Conservation (phyloP, 2,113 vertebrate genomes). For the Manacus vitellinus region DNA sequence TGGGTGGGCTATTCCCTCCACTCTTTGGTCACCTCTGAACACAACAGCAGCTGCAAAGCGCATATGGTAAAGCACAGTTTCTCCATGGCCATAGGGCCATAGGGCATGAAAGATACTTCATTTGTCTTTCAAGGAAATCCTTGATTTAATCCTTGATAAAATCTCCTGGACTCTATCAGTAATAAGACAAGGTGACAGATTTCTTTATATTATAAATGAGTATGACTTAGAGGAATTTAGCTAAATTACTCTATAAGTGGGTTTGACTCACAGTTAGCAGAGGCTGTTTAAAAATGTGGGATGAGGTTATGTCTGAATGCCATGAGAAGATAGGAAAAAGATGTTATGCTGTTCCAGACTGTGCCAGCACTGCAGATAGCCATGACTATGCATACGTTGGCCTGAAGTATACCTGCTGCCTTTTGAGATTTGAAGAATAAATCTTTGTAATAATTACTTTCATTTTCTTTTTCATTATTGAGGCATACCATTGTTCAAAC, state of each 20-base stretch:
- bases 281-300: background rate
- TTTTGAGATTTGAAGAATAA: background rate
- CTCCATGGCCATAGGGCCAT: rapidly evolving
- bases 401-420: background rate
- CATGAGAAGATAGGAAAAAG: background rate
- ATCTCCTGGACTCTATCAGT: background rate
- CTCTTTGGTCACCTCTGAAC: background rate
- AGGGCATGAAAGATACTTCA: background rate
- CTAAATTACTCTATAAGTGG: background rate
- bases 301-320: background rate
- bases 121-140: background rate
- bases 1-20: background rate
- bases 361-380: background rate
- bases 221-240: background rate
- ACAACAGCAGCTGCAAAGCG: background rate
- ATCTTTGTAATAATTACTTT: background rate
- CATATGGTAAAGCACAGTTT: rapidly evolving
- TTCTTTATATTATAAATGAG: background rate
- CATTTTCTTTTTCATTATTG: background rate
- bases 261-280: background rate
- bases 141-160: background rate
- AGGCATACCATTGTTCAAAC: background rate
- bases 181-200: background rate
- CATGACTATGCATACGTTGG: background rate
- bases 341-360: background rate